Conservation (phyloP, 2,113 vertebrate species). For the Apaloderma vittatum region DNA sequence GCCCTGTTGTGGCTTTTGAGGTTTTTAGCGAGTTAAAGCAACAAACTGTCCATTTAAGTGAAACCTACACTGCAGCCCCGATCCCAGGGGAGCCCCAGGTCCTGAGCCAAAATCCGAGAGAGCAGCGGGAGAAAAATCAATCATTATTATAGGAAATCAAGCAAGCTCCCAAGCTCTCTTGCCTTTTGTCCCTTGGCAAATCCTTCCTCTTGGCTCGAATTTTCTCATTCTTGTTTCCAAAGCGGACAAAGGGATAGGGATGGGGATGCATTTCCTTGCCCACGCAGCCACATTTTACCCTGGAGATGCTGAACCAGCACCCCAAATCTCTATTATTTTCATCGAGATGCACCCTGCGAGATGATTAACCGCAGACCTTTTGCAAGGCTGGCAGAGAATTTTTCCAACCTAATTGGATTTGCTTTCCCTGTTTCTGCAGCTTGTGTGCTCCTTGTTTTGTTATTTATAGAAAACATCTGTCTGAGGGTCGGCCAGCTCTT, state of each 20-base stretch:
- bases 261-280: background rate
- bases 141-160: background rate
- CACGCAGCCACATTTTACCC: background rate
- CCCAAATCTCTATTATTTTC: background rate
- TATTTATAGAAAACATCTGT: conserved; percentile 31
- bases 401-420: conserved; percentile 3
- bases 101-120: background rate
- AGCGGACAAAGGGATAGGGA: background rate
- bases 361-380: background rate
- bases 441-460: background rate
- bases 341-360: background rate
- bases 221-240: background rate
- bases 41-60: conserved; percentile 25
- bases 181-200: background rate
- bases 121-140: background rate
- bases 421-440: background rate
- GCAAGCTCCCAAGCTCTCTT: background rate
- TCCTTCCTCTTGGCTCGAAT: background rate
- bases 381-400: background rate
- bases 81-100: background rate
- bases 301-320: background rate
- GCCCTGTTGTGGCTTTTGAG: conserved; percentile 28
- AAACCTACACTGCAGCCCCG: background rate
- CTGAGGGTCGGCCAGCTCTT: background rate
- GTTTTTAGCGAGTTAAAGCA: conserved; percentile 21